Evolutionary conservation across 2,113 vertebrate genomes (phyloP), one percentile per base, ranked within the genome.

Genomic region (Motacilla alba): DNA sequence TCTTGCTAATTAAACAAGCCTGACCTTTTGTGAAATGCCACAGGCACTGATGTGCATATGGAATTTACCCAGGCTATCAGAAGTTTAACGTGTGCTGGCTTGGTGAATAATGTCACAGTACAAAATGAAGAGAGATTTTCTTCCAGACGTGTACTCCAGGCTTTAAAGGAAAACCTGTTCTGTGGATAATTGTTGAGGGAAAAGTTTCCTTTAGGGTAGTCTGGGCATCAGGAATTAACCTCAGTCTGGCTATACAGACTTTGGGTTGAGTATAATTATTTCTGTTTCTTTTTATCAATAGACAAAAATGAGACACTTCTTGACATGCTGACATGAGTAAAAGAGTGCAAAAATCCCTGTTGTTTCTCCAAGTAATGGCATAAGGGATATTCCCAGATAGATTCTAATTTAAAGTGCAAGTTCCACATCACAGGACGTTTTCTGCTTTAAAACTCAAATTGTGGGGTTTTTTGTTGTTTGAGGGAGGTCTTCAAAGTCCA

Each of bases 1-100:
- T 75, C 94, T 95, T 93, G 79, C 81, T 94, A 95, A 95, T 97
- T 97, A 97, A 97, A 93, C 80, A 96, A 76, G 83, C 55, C 90
- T 95, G 88, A 95, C 92, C 97, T 97, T 96, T 94, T 83, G 82
- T 90, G 91, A 96, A 95, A 94, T 94, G 83, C 88, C 87, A 41
- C 27, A 87, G 93, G 93, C 72, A 79, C 46, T 78, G 64, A 70
- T 90, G 53, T 89, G 83, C 74, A 80, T 63, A 63, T 77, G 81
- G 93, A 93, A 93, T 96, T 93, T 95, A 96, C 86, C 66, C 89
- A 90, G 77, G 60, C 83, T 75, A 73, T 92, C 95, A 95, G 91
- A 83, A 83, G 23, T 94, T 90, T 90, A 93, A 83, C 35, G 35
- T 18, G 10, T 87, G 87, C 92, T 94, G 95, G 73, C 90, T 94